phyloP scores from a whole-genome alignment of 2,113 vertebrate species.

The Fregetta grallaria region DNA sequence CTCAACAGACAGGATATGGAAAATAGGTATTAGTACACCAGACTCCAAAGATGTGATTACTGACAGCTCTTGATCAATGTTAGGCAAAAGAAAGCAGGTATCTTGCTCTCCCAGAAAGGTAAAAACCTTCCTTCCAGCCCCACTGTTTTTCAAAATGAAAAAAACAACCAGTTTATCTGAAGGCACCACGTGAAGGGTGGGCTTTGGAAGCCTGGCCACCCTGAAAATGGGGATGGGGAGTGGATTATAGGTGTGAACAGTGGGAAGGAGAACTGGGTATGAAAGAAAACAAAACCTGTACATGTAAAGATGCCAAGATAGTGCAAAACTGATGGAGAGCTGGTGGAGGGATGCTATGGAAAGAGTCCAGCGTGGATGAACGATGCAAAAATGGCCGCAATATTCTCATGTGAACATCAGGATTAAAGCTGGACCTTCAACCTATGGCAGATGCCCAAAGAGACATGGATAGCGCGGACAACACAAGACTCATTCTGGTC shows the following conservation, averaged over 20 bases:
- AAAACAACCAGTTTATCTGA: background rate
- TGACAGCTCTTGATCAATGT: background rate
- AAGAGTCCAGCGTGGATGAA: background rate
- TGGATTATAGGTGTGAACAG: background rate
- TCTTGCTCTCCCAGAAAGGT: background rate
- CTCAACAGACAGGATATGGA: rapidly evolving
- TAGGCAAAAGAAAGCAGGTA: background rate
- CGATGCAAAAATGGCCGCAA: background rate
- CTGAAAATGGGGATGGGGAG: background rate
- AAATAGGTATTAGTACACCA: background rate
- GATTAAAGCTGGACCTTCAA: background rate
- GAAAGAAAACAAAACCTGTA: background rate
- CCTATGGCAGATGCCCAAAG: background rate
- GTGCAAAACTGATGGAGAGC: background rate
- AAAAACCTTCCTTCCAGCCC: background rate
- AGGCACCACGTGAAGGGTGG: background rate
- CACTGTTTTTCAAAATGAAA: background rate
- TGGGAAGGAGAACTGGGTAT: rapidly evolving
- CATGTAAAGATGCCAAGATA: rapidly evolving
- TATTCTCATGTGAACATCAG: background rate
- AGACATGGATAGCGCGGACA: rapidly evolving
- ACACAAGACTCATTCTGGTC: background rate
- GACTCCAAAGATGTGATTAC: background rate
- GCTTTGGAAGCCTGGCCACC: background rate
- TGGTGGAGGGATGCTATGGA: background rate